Percentiles rank a stretch among this genome's conserved stretches.
phyloP scores from a whole-genome alignment of 2,113 vertebrate species.

The Strix aluco region DNA sequence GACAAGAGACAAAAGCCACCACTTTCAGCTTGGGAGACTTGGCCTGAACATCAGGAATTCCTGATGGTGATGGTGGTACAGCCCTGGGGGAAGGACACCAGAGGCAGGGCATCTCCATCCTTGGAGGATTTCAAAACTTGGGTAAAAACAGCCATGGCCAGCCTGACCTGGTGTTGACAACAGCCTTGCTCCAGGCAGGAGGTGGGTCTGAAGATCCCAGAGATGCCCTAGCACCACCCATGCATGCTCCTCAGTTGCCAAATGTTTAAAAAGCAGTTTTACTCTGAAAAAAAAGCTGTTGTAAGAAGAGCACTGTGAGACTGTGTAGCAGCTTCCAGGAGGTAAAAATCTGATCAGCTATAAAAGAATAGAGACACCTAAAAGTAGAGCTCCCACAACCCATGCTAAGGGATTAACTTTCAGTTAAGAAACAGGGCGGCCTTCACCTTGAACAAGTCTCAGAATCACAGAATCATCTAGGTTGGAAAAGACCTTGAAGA shows the following conservation, averaged over 20 bases:
- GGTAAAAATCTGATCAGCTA: not conserved
- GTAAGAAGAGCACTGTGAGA: not conserved
- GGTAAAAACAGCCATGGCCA: not conserved
- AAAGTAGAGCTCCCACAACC: not conserved
- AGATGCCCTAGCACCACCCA: not conserved
- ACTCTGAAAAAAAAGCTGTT: not conserved
- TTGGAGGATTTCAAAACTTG: not conserved
- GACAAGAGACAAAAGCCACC: not conserved
- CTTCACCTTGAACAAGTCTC: not conserved
- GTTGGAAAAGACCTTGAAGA: too few relatives aligned
- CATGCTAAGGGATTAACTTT: not conserved
- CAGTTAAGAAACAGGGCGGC: not conserved
- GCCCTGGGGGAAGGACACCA: not conserved
- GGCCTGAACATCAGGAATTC: not conserved
- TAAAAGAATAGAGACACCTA: not conserved
- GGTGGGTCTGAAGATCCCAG: not conserved
- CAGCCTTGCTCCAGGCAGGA: not conserved
- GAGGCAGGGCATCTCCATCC: not conserved
- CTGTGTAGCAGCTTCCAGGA: not conserved
- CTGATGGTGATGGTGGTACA: accelerated
- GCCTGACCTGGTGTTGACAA: not conserved
- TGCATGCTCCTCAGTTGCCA: not conserved
- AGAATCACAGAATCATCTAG: too few relatives aligned
- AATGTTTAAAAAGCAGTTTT: not conserved
- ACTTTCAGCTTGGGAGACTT: not conserved